Evolutionary conservation across 2,888 invertebrate species (phyloP).

Genomic region (Ypsolopha sequella): DNA sequence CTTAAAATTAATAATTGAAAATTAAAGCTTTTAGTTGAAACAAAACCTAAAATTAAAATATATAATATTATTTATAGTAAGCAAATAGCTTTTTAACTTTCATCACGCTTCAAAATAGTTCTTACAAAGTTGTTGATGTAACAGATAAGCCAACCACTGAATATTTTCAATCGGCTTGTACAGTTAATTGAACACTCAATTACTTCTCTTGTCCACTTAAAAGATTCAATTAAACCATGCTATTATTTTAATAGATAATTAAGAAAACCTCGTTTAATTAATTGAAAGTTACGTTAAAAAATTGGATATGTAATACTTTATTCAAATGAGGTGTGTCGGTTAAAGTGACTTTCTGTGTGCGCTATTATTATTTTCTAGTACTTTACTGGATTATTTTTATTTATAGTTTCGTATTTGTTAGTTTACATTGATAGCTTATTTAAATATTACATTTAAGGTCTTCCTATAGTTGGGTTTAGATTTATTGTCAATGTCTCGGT

Average conservation of each 20-base stretch:
- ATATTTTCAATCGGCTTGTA: constrained; percentile 31
- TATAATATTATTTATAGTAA: background rate
- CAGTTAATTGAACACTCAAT: constrained; percentile 65
- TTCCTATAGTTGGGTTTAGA: constrained; percentile 33
- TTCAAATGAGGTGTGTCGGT: constrained; percentile 57
- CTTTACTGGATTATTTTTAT: constrained; percentile 62
- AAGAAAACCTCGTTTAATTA: constrained; percentile 59
- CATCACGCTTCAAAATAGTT: constrained; percentile 16
- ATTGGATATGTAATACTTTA: constrained; percentile 55
- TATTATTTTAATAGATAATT: constrained; percentile 65
- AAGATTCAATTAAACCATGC: constrained; percentile 58
- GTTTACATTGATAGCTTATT: constrained; percentile 51
- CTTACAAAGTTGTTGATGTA: constrained; percentile 40
- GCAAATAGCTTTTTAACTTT: background rate
- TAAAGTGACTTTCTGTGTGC: constrained; percentile 57
- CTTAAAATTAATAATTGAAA: no score
- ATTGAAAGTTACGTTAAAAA: constrained; percentile 50
- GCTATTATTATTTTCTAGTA: constrained; percentile 64
- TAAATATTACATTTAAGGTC: constrained; percentile 45
- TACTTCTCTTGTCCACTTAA: constrained; percentile 60
- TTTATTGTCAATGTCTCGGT: constrained; percentile 38
- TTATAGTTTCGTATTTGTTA: constrained; percentile 25
- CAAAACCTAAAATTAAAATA: no score
- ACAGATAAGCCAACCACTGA: constrained; percentile 35
- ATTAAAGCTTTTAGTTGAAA: no score